Percentiles rank a stretch among this genome's conserved stretches.
phyloP scores from a whole-genome alignment of 2,797 vertebrate species.

The Sebastes cheni region DNA sequence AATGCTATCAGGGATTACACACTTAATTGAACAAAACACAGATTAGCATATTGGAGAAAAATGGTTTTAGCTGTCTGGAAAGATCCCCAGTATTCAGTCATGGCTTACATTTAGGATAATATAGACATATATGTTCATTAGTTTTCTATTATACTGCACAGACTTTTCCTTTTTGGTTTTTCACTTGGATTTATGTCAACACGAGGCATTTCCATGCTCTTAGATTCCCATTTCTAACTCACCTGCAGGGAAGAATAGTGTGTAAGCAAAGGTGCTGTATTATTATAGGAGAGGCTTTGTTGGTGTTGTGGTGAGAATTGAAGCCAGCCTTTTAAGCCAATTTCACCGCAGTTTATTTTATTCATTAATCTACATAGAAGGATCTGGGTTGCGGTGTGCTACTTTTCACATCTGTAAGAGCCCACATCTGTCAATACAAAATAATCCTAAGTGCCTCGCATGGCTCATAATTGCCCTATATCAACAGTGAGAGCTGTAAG shows the following conservation, averaged over 20 bases:
- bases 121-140: conserved; percentile 28
- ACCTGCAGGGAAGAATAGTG: conserved; percentile 19
- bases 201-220: conserved; percentile 7
- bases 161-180: neutral
- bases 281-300: conserved; percentile 4
- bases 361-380: neutral
- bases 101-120: conserved; percentile 41
- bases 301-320: conserved; percentile 2
- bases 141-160: conserved; percentile 49
- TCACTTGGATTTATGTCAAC: conserved; percentile 31
- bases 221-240: conserved; percentile 16
- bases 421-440: conserved; percentile 48
- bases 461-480: conserved; percentile 70
- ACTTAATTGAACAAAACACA: conserved; percentile 58
- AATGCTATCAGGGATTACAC: conserved; percentile 75
- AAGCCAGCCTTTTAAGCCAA: conserved; percentile 33
- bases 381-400: conserved; percentile 35
- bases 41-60: conserved; percentile 48
- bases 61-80: conserved; percentile 44
- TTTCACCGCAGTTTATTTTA: conserved; percentile 27
- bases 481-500: conserved; percentile 42
- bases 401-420: conserved; percentile 24
- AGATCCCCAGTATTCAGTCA: conserved; percentile 50
- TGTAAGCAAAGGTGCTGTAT: conserved; percentile 15
- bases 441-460: conserved; percentile 79